Evolutionary conservation across 2,888 invertebrate genomes (phyloP).

Genomic region (Noctua janthe): DNA sequence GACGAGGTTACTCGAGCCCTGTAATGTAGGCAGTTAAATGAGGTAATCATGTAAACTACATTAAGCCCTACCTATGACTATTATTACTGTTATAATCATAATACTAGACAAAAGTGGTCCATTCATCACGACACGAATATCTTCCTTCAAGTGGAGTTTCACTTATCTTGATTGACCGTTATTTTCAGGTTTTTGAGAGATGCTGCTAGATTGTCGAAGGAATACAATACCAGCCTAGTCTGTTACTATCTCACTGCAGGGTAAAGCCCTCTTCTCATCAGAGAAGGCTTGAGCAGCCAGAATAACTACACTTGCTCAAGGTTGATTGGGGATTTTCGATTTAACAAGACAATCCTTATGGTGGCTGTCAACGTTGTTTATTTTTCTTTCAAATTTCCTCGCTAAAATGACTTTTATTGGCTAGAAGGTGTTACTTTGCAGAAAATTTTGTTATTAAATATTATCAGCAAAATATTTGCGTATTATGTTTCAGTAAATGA

Average conservation of each 20-base stretch:
- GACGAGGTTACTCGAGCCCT: slow-evolving; percentile 96
- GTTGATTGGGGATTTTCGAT: neutral
- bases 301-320: neutral
- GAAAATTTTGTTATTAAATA: neutral
- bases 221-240: neutral
- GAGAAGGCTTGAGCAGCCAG: neutral
- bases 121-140: neutral
- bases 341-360: slow-evolving; percentile 1
- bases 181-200: neutral
- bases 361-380: neutral
- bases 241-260: neutral
- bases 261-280: neutral
- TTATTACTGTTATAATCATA: neutral
- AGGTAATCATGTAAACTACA: neutral
- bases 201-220: neutral
- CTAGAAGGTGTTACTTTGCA: neutral
- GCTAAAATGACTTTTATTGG: neutral
- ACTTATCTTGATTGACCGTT: neutral
- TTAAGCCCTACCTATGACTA: neutral
- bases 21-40: slow-evolving; percentile 23
- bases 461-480: neutral
- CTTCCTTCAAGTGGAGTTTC: neutral
- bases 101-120: neutral
- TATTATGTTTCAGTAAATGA: neutral
- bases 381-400: neutral